Evolutionary conservation across 2,888 invertebrate species (phyloP).

Genomic region (Hypomecis punctinalis): DNA sequence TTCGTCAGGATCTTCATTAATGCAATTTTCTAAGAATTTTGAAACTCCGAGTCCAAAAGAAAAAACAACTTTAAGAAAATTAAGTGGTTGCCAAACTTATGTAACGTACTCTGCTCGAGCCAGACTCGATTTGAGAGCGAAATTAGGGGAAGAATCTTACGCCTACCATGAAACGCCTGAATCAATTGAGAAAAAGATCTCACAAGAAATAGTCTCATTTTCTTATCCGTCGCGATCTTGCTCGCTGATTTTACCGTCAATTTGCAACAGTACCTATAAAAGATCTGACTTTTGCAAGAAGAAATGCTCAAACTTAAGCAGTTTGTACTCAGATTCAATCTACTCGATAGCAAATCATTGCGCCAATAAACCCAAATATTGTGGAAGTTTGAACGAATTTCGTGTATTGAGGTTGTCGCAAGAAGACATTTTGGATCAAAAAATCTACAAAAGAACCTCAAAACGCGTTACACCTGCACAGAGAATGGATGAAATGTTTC

Average conservation of each 20-base stretch:
- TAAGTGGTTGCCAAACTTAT: too few species aligned
- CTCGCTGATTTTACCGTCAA: background rate
- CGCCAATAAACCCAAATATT: background rate
- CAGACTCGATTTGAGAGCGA: too few species aligned
- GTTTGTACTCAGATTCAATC: background rate
- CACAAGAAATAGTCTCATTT: background rate
- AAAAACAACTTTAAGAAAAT: too few species aligned
- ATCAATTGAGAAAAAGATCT: background rate
- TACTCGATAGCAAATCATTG: background rate
- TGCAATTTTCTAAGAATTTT: background rate
- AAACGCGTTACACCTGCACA: background rate
- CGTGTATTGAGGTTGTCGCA: background rate
- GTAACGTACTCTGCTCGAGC: too few species aligned
- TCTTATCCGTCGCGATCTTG: background rate
- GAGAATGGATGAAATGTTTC: background rate
- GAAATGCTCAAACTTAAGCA: background rate
- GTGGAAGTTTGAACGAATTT: background rate
- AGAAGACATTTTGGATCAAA: conserved; percentile 1
- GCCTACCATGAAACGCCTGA: background rate
- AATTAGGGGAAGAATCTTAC: too few species aligned
- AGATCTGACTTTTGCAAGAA: background rate
- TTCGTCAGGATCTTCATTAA: background rate
- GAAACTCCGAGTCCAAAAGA: background rate
- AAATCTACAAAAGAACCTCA: background rate
- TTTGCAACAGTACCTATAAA: background rate